Conservation (phyloP, 2,797 vertebrate species). For the Cynodonichthys magdalenae region DNA sequence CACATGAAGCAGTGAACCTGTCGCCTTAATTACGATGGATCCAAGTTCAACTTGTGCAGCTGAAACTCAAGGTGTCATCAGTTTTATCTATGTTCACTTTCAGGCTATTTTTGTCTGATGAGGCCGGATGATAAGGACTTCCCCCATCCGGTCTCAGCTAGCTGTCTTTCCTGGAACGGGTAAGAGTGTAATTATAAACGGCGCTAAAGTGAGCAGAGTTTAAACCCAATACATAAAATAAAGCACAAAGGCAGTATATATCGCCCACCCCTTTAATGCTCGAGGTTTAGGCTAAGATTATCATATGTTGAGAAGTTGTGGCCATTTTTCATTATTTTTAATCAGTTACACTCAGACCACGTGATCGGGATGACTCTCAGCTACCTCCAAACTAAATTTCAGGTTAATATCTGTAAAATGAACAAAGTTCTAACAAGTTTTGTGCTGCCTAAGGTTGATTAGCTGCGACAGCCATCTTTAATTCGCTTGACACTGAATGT, state of each 20-base stretch:
- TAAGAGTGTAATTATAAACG: neutral
- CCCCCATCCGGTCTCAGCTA: neutral
- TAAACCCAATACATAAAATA: conserved; percentile 11
- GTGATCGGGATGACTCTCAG: no score
- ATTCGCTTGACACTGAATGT: no score
- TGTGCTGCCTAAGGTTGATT: no score
- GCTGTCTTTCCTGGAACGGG: neutral
- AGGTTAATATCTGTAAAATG: no score
- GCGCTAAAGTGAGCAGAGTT: conserved; percentile 3
- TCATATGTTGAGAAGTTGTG: no score
- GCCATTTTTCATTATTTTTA: no score
- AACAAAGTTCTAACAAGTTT: no score
- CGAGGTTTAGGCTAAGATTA: no score
- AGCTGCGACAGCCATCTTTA: no score
- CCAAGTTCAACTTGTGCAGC: neutral
- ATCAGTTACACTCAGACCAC: no score
- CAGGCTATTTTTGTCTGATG: conserved; percentile 15
- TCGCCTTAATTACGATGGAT: neutral
- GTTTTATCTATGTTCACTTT: conserved; percentile 11
- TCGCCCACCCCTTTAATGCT: no score
- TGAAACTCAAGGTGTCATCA: conserved; percentile 4
- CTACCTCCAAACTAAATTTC: no score
- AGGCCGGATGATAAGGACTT: conserved; percentile 2
- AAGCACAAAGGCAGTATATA: neutral
- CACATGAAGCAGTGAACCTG: neutral